A percentile compares a stretch with the other conserved stretches of the same genome.
Evolutionary conservation across 2,888 invertebrate genomes (phyloP).

Genomic region (Taphrorychus bicolor): DNA sequence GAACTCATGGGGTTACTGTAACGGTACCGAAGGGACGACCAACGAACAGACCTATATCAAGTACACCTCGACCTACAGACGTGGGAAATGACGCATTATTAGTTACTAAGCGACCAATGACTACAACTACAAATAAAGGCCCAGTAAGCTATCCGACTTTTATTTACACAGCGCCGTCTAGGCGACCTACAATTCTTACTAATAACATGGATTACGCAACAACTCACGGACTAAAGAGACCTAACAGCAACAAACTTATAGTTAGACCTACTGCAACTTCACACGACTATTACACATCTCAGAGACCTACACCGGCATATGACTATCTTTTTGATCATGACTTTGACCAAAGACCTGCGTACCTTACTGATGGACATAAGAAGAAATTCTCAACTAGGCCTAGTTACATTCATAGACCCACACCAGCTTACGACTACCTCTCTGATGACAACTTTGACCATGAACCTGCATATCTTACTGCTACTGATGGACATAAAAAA

Average conservation of each 20-base stretch:
- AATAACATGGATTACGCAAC: constrained; percentile 1
- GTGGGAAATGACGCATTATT: constrained; percentile 19
- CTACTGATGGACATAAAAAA: no score
- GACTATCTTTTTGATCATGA: background rate
- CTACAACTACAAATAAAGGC: constrained; percentile 1
- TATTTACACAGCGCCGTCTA: background rate
- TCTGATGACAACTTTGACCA: background rate
- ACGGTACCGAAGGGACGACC: background rate
- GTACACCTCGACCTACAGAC: constrained; percentile 21
- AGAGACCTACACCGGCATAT: background rate
- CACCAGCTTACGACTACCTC: no score
- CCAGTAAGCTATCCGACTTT: constrained; percentile 1
- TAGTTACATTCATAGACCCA: no score
- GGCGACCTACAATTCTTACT: background rate
- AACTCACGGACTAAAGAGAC: constrained; percentile 19
- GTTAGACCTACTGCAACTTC: constrained; percentile 17
- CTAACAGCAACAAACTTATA: constrained; percentile 10
- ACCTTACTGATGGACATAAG: background rate
- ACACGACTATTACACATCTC: background rate
- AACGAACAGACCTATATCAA: background rate
- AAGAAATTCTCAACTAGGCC: constrained; percentile 7
- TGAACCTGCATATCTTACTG: no score
- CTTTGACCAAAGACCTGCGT: background rate
- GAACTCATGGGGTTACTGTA: background rate
- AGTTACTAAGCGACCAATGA: constrained; percentile 35